Evolutionary conservation across 2,888 invertebrate species (phyloP), one percentile per base, ranked within the genome.

Genomic region (Luperina nickerlii): DNA sequence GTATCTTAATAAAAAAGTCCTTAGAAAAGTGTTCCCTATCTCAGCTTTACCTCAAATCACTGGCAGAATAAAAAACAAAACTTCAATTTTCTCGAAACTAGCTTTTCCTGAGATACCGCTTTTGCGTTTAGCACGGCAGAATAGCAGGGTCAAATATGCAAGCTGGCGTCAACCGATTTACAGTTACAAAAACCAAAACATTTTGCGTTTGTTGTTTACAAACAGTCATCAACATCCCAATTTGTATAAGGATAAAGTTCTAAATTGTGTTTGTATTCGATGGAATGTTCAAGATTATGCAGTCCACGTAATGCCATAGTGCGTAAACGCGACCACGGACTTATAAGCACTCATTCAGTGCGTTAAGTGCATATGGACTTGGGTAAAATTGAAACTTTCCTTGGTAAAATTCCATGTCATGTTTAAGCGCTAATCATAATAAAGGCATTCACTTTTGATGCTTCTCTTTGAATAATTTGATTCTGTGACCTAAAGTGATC

Each of bases 71-170:
- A n/a, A n/a, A n/a, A n/a, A n/a, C n/a, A n/a, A n/a, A n/a, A n/a
- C n/a, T n/a, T n/a, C n/a, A n/a, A n/a, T n/a, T n/a, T n/a, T n/a
- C n/a, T n/a, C n/a, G n/a, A n/a, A n/a, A n/a, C n/a, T n/a, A n/a
- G n/a, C n/a, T n/a, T n/a, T n/a, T n/a, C n/a, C n/a, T n/a, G n/a
- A n/a, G n/a, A n/a, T n/a, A n/a, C n/a, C n/a, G n/a, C n/a, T n/a
- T n/a, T n/a, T n/a, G n/a, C n/a, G n/a, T n/a, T n/a, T n/a, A n/a
- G n/a, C n/a, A n/a, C n/a, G n/a, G n/a, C n/a, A n/a, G n/a, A n/a
- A n/a, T 88, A 68, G 78, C 81, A 88, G 94, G 94, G 78, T 92
- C 91, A 81, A 92, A 93, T 88, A 94, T 93, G 78, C 84, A 90
- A 82, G 87, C 85, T 87, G 79, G 76, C 81, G 82, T 85, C 86